Evolutionary conservation across 2,113 vertebrate species (phyloP).

Genomic region (Antechinus flavipes): DNA sequence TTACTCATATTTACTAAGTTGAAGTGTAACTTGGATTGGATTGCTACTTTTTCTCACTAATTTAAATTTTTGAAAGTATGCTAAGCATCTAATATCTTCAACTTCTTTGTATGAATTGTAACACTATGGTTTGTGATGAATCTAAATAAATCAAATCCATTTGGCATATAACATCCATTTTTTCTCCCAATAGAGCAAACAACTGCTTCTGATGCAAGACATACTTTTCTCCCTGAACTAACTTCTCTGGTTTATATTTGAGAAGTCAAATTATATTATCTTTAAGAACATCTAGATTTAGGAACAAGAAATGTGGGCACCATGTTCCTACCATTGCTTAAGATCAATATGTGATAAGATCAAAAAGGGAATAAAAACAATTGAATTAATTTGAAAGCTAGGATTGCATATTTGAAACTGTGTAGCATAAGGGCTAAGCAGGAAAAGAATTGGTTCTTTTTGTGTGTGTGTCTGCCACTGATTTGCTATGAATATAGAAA

Average conservation of each 20-base stretch:
- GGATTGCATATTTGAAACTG: background rate
- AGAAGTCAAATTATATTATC: background rate
- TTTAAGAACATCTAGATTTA: slow-evolving; percentile 8
- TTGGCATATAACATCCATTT: background rate
- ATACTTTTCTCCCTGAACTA: slow-evolving; percentile 13
- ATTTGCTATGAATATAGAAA: background rate
- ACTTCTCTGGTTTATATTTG: slow-evolving; percentile 24
- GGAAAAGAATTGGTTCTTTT: background rate
- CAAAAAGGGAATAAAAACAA: background rate
- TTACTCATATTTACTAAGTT: background rate
- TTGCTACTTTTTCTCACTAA: background rate
- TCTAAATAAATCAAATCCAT: background rate
- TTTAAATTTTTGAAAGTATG: background rate
- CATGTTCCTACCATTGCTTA: background rate
- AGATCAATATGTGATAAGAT: background rate
- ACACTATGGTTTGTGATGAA: background rate
- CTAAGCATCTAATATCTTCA: background rate
- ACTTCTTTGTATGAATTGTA: background rate
- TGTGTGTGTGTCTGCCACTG: background rate
- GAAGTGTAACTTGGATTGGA: background rate
- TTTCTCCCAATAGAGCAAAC: background rate
- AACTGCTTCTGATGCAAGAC: slow-evolving; percentile 25
- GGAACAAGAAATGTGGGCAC: background rate
- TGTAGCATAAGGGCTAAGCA: background rate
- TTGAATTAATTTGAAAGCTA: background rate